Base-by-base conservation (phyloP, 2,797 vertebrate genomes). In the Limnodromus scolopaceus region DNA sequence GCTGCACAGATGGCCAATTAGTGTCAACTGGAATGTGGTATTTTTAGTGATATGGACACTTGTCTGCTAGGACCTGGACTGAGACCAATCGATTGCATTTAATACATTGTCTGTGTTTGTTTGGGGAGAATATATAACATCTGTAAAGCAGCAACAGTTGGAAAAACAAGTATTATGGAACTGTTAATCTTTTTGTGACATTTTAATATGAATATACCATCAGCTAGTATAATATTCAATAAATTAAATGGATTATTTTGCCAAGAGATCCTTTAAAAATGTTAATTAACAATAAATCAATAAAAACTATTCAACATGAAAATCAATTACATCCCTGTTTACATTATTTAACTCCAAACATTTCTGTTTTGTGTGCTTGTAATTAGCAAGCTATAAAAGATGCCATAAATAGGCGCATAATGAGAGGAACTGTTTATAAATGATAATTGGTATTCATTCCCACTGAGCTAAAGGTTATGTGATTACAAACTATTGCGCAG, bases 241-340 rank as follows among this genome's bases (percentile, higher is more conserved):
- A 97, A 97, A 97, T 92, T 94, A 96, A 97, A 96, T 92, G 71
- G 74, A 95, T 97, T 93, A 95, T 95, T 92, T 97, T 90, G 84
- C 83, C 88, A 95, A 89, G 95, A 91, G 96, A 96, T 94, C 81
- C 72, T 94, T 97, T 97, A 80, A 91, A 94, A 98, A 90, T 93
- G 95, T 96, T 97, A 97, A 98, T 96, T 95, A 98, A 96, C 77
- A 96, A 97, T 97, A 97, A 97, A 98, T 97, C 97, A 97, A 98
- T 97, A 96, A 97, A 97, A 97, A 93, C 92, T 88, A 96, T 97
- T 97, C 94, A 96, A 96, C 81, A 87, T 92, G 84, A 96, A 97
- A 98, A 97, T 97, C 92, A 97, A 92, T 96, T 97, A 96, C 87
- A 97, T 96, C 71, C 64, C 92, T 95, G 87, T 96, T 98, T 96